Evolutionary conservation across 2,888 invertebrate genomes (phyloP), one percentile per base, ranked within the genome.

Genomic region (Heliconius erato): DNA sequence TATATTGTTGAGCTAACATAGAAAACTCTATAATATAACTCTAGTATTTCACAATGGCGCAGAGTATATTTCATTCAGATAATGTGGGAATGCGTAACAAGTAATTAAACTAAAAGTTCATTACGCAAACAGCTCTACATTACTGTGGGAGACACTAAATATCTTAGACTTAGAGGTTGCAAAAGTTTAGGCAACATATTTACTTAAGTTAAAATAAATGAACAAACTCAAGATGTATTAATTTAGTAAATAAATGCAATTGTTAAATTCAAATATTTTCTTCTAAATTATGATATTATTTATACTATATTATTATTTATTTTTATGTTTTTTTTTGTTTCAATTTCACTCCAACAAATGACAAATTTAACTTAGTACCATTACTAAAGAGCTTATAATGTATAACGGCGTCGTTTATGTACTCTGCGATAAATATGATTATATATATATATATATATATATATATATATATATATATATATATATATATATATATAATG

Each of bases 21-120:
- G 12, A 40, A n/a, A 32, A 23, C 5, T 40, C n/a, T 5, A 71
- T 14, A 32, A 32, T 69, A 74, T 28, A 32, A 32, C 11, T n/a
- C 1, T 16, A 19, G 16, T 40, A 40, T 16, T 40, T 74, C 16
- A 23, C 26, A 14, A 23, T 23, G 9, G 26, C 19, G 16, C 9
- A 65, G 4, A 65, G 35, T 65, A 40, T 67, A 78, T 77, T 40
- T 49, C 74, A 63, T 77, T 76, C 59, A 69, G 40, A 44, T n/a
- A 59, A 28, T 28, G 77, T 69, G 59, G 32, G 28, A 77, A 68
- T 63, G 26, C 71, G 59, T 77, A 63, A 69, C 71, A 79, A 80
- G 76, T 81, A 79, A 79, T 82, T 82, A 82, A 84, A 84, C 81
- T 82, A 81, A 81, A 81, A 84, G 76, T 68, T 68, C 76, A 79